These are phyloP conservation scores for Macrostomum lignano DNA, from an alignment of 1,140 invertebrate species.

Conservation along the genomic window DNA sequence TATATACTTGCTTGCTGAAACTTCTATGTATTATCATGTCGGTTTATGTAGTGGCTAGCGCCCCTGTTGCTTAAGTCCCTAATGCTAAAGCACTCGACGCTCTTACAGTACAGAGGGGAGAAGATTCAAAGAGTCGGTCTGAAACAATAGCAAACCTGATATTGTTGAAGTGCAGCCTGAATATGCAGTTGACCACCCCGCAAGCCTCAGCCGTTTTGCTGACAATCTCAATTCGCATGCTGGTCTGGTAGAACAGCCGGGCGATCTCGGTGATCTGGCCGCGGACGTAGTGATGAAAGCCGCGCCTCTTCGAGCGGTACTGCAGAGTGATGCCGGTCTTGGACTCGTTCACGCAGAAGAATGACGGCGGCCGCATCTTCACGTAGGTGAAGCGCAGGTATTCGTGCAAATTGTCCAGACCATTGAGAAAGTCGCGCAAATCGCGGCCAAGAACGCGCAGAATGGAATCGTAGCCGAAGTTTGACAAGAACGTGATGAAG, in stretches of 20 bases:
- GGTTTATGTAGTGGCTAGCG: background rate
- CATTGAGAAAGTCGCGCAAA: constrained; percentile 57
- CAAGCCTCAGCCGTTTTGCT: constrained; percentile 54
- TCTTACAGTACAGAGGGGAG: no score
- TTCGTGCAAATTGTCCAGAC: constrained; percentile 59
- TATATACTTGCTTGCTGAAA: no score
- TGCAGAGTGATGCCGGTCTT: constrained; percentile 47
- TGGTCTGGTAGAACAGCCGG: constrained; percentile 44
- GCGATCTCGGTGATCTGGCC: constrained; percentile 53
- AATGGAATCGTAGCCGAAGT: constrained; percentile 53
- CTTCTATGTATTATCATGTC: no score
- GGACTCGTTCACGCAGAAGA: constrained; percentile 50
- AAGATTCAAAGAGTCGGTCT: constrained; percentile 5
- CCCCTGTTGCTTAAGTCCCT: background rate
- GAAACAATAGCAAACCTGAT: constrained; percentile 3
- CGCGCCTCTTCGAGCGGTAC: constrained; percentile 35
- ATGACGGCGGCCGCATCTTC: constrained; percentile 58
- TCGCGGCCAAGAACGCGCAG: constrained; percentile 46
- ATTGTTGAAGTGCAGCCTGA: background rate
- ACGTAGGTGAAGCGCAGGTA: constrained; percentile 63
- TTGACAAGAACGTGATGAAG: constrained; percentile 55
- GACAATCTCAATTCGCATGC: constrained; percentile 56
- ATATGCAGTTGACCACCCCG: constrained; percentile 30
- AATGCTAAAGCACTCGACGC: background rate
- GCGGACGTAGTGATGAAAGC: constrained; percentile 54